Base-by-base conservation (phyloP, 2,113 vertebrate genomes). In the Mola mola region DNA sequence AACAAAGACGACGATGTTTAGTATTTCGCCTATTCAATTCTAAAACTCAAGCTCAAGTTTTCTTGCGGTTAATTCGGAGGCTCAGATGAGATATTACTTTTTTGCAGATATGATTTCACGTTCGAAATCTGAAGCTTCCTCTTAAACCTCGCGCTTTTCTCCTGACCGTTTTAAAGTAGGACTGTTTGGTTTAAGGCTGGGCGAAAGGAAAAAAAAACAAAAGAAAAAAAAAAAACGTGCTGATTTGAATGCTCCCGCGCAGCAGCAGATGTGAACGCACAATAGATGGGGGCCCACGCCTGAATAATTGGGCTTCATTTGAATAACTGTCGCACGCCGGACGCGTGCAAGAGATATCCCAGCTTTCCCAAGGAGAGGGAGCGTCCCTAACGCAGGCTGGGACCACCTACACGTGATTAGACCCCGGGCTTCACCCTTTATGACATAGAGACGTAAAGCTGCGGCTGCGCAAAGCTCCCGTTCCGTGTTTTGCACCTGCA, bases 321-420 rank as follows among this genome's bases (percentile, higher is more conserved):
- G 90, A 93, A 93, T 93, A 93, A 93, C 92, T 91, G 92, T 88
- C 92, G 84, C 88, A 87, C 73, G 86, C 63, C 82, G 13, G 90
- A 83, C 92, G 90, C 91, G 92, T 93, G 92, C 90, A 72, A 51
- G 70, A 50, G 70, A 92, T 84, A 51, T 82, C 81, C 85, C 83
- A 67, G 66, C 53, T 68, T 86, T 75, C 78, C 85, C 88, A 85
- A n/a, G 13, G 8, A 4, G 43, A 40, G 75, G 53, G 66, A 65
- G 68, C 22, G 63, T 69, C 50, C 65, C 68, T 67, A 67, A 70
- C 31, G 36, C 58, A 56, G n/a, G 59, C 64, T 82, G 82, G 76
- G 79, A 68, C 53, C 66, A 55, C 41, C 34, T 15, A 21, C 71
- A 62, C 75, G 79, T 62, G 63, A 78, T 64, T 71, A 53, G 63